These are phyloP conservation scores for Mesodorylaimus sp. DNA, from an alignment of 2,888 invertebrate genomes.

Conservation along the genomic window DNA sequence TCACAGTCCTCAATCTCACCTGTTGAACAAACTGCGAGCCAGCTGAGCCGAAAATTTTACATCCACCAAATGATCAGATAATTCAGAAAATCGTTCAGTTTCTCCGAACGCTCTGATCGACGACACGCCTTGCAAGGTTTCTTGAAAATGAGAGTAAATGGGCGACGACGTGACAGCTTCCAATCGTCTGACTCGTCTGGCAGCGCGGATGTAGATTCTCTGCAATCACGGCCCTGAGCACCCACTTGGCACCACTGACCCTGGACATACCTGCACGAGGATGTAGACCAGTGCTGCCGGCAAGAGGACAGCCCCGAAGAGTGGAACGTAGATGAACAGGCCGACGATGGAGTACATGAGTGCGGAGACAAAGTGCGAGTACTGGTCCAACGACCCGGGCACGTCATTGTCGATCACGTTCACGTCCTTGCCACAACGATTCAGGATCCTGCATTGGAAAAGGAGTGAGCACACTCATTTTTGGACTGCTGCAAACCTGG, in stretches of 20 bases:
- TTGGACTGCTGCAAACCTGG: too few relatives aligned
- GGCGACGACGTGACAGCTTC: slow-evolving; percentile 28
- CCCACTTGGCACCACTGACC: slow-evolving; percentile 32
- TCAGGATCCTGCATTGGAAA: slow-evolving; percentile 5
- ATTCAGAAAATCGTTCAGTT: background rate
- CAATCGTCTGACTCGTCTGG: slow-evolving; percentile 47
- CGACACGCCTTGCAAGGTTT: slow-evolving; percentile 37
- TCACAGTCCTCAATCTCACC: slow-evolving; percentile 5
- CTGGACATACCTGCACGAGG: slow-evolving; percentile 28
- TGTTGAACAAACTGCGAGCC: background rate
- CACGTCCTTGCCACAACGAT: slow-evolving; percentile 19
- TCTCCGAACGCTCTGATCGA: slow-evolving; percentile 24
- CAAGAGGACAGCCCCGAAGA: slow-evolving; percentile 26
- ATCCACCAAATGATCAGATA: background rate
- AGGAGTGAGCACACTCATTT: too few relatives aligned
- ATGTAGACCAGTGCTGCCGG: slow-evolving; percentile 31
- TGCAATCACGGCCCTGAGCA: too few relatives aligned
- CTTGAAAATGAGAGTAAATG: slow-evolving; percentile 26
- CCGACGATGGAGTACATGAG: slow-evolving; percentile 29
- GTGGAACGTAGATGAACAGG: slow-evolving; percentile 23
- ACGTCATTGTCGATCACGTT: slow-evolving; percentile 21
- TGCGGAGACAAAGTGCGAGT: slow-evolving; percentile 17
- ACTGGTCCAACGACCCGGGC: slow-evolving; percentile 16
- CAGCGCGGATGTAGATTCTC: slow-evolving; percentile 81
- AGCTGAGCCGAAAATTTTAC: background rate